Base-by-base conservation (phyloP, 2,113 vertebrate genomes). In the Pluvialis apricaria region DNA sequence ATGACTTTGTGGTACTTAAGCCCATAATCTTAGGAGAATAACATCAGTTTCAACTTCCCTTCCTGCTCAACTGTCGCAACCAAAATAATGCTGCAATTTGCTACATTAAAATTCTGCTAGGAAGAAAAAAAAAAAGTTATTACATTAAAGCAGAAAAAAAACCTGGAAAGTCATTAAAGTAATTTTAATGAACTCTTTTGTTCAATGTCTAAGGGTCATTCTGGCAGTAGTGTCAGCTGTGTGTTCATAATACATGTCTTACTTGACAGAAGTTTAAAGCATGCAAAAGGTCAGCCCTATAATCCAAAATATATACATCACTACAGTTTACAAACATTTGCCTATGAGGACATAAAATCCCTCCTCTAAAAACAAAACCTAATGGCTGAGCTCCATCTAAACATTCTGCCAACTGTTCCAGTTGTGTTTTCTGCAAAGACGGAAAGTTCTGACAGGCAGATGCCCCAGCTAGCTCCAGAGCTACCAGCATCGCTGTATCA, bases 1-100 rank as follows among this genome's bases (percentile, higher is more conserved):
- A 84, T 77, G 86, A 95, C 88, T 91, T 90, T 72, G 92, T 82
- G 40, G 32, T 94, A 96, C 86, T 94, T 94, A 96, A 94, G 29
- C 14, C 36, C 55, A 57, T 62, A 89, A 91, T 84, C 60, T 83
- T 81, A 92, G 34, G 78, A 82, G 86, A 96, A 87, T 64, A 94
- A 92, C 90, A 92, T 82, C 60, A 82, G 72, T 95, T 96, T 96
- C 91, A 70, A 94, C 55, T 80, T 90, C 91, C 90, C 84, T 90
- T 96, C 92, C 89, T 91, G 68, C 71, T 97, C 64, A 73, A 80
- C 68, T 86, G 92, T 61, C 95, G 86, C 76, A 96, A 90, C 28
- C 52, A 73, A 96, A 96, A 92, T 83, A 78, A 87, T 66, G 62
- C 40, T 93, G 87, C 52, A 85, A 88, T 81, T 71, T 68, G 72